A percentile compares a stretch with the other conserved stretches of the same genome.
Conservation (phyloP, 2,888 invertebrate genomes). For the Cephus sareptanus region DNA sequence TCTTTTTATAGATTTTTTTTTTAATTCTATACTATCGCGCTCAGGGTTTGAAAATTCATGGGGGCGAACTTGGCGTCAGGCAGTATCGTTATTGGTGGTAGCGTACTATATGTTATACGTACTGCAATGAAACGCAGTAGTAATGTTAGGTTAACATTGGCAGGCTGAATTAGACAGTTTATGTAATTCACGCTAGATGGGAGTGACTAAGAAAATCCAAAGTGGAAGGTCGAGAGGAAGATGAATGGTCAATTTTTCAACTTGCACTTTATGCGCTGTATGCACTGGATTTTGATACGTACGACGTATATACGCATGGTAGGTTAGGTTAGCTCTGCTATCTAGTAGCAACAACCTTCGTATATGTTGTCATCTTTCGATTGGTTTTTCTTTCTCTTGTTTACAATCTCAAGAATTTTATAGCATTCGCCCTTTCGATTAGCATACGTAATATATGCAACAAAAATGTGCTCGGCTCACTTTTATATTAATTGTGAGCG, state of each 20-base stretch:
- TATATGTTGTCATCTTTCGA: background rate
- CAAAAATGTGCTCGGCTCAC: background rate
- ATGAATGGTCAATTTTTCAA: no score
- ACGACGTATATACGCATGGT: background rate
- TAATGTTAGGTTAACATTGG: background rate
- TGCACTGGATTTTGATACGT: background rate
- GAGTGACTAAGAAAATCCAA: background rate
- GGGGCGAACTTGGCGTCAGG: no score
- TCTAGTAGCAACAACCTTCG: background rate
- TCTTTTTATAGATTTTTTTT: no score
- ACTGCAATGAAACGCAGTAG: background rate
- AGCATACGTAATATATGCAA: background rate
- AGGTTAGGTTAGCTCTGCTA: background rate
- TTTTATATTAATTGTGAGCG: background rate
- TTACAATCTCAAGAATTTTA: background rate
- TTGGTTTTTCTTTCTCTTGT: background rate
- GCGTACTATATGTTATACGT: background rate
- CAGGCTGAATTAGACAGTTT: background rate
- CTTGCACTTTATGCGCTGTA: background rate
- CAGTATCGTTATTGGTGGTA: background rate
- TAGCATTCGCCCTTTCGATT: background rate
- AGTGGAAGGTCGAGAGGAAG: background rate
- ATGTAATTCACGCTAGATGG: background rate
- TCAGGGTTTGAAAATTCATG: no score
- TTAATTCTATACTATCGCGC: no score